Conservation (phyloP, 2,113 vertebrate species). For the Sarotherodon lohbergeri region DNA sequence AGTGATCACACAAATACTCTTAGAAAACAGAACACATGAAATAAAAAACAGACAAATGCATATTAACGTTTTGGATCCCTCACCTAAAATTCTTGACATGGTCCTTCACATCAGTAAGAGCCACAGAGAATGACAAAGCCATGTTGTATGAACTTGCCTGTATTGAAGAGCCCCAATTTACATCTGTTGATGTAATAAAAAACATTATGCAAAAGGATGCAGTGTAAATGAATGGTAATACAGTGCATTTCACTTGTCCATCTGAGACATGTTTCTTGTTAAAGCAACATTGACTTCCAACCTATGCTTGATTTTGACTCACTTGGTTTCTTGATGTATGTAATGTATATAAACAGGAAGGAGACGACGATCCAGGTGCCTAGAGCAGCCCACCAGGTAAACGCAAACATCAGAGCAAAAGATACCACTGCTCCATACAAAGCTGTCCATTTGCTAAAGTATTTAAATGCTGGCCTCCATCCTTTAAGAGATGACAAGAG, state of each 20-base stretch:
- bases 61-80: not conserved
- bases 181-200: conserved; percentile 37
- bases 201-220: rapidly evolving
- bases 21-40: not conserved
- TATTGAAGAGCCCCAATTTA: conserved; percentile 75
- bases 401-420: conserved; percentile 73
- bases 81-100: conserved; percentile 79
- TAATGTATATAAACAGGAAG: conserved; percentile 67
- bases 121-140: conserved; percentile 69
- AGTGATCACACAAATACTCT: not conserved
- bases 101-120: conserved; percentile 65
- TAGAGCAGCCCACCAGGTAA: conserved; percentile 75
- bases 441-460: conserved; percentile 70
- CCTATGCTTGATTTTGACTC: not conserved
- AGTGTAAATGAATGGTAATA: not conserved
- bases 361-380: conserved; percentile 60
- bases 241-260: not conserved
- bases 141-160: conserved; percentile 73
- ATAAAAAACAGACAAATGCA: not conserved
- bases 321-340: conserved; percentile 70
- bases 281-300: not conserved
- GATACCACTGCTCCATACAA: conserved; percentile 68
- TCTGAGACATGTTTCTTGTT: rapidly evolving
- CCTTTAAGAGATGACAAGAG: conserved; percentile 1
- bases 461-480: conserved; percentile 71